phyloP scores from a whole-genome alignment of 2,888 invertebrate species.

The Malachius bipustulatus region DNA sequence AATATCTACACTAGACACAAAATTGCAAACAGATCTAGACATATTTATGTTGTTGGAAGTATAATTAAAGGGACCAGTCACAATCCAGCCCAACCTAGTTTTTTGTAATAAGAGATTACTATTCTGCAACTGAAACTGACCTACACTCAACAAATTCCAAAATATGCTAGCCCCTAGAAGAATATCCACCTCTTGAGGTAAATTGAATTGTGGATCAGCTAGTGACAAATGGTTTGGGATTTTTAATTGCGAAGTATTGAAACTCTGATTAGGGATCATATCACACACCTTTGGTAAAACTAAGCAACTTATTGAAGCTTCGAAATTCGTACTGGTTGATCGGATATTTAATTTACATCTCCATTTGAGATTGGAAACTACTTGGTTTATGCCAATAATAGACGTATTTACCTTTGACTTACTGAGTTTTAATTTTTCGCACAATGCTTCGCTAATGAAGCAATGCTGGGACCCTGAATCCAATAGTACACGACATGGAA shows the following conservation, averaged over 20 bases:
- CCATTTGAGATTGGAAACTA: too few species aligned
- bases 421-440: too few species aligned
- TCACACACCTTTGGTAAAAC: too few species aligned
- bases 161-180: slow-evolving; percentile 9
- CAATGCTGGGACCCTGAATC: slow-evolving; percentile 6
- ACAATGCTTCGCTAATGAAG: too few species aligned
- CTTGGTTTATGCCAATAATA: too few species aligned
- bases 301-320: too few species aligned
- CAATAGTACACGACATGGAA: slow-evolving; percentile 6
- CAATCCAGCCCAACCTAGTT: slow-evolving; percentile 12
- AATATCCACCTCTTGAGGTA: slow-evolving; percentile 9
- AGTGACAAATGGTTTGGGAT: slow-evolving; percentile 8
- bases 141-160: slow-evolving; percentile 11
- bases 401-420: too few species aligned
- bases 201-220: slow-evolving; percentile 11
- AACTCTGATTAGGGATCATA: not conserved
- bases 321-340: too few species aligned
- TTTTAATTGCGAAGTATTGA: slow-evolving; percentile 1
- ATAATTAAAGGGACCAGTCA: slow-evolving; percentile 8
- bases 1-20: too few species aligned
- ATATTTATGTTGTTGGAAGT: too few species aligned
- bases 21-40: too few species aligned
- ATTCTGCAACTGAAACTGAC: slow-evolving; percentile 10
- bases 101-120: slow-evolving; percentile 10
- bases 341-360: too few species aligned